These are phyloP conservation scores for Lethrus apterus DNA, from an alignment of 1,140 invertebrate species.

Conservation along the genomic window DNA sequence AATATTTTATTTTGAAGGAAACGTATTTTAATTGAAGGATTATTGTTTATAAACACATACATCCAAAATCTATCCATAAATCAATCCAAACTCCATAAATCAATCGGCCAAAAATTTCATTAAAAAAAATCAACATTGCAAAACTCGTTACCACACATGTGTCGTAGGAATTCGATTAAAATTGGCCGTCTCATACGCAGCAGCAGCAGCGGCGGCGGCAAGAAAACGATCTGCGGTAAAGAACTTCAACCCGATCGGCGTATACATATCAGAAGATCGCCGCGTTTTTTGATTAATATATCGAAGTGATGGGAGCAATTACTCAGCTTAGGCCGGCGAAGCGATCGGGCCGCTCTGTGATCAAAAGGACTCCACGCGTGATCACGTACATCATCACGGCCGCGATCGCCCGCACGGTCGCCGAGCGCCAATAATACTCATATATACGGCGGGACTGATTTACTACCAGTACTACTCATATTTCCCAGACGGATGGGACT, in stretches of 20 bases:
- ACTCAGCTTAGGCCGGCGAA: slow-evolving; percentile 10
- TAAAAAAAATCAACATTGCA: slow-evolving; percentile 7
- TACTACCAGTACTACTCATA: background rate
- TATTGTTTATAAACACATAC: too few relatives aligned
- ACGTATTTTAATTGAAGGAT: too few relatives aligned
- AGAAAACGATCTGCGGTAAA: too few relatives aligned
- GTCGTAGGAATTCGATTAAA: background rate
- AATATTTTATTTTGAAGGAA: too few relatives aligned
- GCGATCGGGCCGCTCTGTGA: slow-evolving; percentile 23
- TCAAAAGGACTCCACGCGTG: slow-evolving; percentile 26
- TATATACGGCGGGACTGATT: background rate
- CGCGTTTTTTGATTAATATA: slow-evolving; percentile 16
- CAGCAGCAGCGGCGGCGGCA: too few relatives aligned
- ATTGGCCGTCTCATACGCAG: too few relatives aligned
- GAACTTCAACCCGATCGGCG: too few relatives aligned
- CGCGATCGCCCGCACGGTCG: background rate
- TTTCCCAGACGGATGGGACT: too few relatives aligned
- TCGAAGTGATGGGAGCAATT: slow-evolving; percentile 16
- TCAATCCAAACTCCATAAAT: too few relatives aligned
- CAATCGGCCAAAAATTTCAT: background rate
- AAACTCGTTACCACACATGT: slow-evolving; percentile 2
- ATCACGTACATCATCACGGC: slow-evolving; percentile 20
- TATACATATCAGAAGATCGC: slow-evolving; percentile 9
- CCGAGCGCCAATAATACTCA: background rate
- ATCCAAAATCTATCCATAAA: too few relatives aligned